phyloP scores from a whole-genome alignment of 2,888 invertebrate species.

The Trisateles emortualis region DNA sequence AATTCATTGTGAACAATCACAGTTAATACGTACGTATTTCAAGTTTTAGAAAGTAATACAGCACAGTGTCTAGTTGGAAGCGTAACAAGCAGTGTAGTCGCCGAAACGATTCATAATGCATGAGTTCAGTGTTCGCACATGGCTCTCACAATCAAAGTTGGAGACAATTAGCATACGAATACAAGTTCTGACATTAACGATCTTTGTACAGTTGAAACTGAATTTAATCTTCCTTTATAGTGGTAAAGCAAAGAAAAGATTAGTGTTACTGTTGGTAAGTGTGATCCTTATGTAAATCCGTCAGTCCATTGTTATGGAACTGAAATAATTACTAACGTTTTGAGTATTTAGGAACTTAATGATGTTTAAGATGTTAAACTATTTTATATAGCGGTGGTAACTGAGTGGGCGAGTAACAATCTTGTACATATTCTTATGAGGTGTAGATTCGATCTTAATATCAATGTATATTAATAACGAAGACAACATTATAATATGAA shows the following conservation, averaged over 20 bases:
- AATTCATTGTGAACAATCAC: too few relatives aligned
- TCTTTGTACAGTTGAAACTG: background rate
- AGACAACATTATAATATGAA: too few relatives aligned
- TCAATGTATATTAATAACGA: too few relatives aligned
- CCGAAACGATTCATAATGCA: constrained; percentile 1
- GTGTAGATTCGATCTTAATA: too few relatives aligned
- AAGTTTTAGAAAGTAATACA: background rate
- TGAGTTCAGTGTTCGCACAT: background rate
- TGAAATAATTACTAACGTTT: too few relatives aligned
- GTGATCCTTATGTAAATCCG: too few relatives aligned
- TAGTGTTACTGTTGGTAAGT: background rate
- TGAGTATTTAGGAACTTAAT: too few relatives aligned
- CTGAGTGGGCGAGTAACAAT: too few relatives aligned
- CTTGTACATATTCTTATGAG: too few relatives aligned
- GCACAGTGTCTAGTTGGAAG: background rate
- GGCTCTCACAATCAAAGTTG: background rate
- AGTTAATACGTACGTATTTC: background rate
- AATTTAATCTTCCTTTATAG: background rate
- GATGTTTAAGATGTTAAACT: too few relatives aligned
- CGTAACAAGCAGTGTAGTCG: background rate
- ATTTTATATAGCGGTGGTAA: too few relatives aligned
- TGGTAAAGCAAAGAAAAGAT: background rate
- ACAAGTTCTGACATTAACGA: background rate
- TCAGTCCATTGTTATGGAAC: too few relatives aligned
- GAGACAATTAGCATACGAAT: constrained; percentile 1